Base-by-base conservation (phyloP, 2,888 invertebrate genomes). In the Drosophila buzzatii region DNA sequence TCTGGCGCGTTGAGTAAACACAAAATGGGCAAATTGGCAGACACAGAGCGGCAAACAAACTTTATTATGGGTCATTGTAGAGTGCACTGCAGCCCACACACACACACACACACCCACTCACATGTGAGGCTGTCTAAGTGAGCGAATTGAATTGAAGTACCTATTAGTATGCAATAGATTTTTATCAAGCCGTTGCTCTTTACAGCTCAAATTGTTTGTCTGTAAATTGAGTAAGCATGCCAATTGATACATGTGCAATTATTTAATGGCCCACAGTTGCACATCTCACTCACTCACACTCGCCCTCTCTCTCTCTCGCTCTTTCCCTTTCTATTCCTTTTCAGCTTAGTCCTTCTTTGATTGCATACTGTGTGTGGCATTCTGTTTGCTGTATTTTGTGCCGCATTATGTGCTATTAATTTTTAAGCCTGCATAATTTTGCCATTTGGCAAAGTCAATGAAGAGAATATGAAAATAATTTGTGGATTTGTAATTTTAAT, bases 21-120 rank as follows among this genome's bases (percentile, higher is more conserved):
- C 71, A 76, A 78, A 84, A 82, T 76, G 70, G 68, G 59, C 76
- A 85, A 82, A 85, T 84, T 85, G 82, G 76, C 84, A 85, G 82
- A 76, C 79, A 79, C 73, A 81, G 79, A 84, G 76, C 74, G 77
- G 70, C 81, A 81, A 83, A 79, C 80, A 86, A 83, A 85, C 82
- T 86, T 83, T 85, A 83, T 86, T 85, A 82, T 77, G 84, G 80
- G 81, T 83, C 84, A 85, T 82, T 82, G 85, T 82, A 82, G 81
- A 81, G 81, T 81, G 81, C 82, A 78, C 16, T 60, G 73, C 41
- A 65, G 60, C 53, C 58, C 37, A 61, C 57, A 55, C 64, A 72
- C 44, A 35, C 58, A 57, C 49, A 51, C 53, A 52, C 52, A 52
- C 69, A 45, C n/a, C 12, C 18, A 53, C 42, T 23, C 42, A 20